phyloP scores from a whole-genome alignment of 2,113 vertebrate genomes.

The Miniopterus natalensis region DNA sequence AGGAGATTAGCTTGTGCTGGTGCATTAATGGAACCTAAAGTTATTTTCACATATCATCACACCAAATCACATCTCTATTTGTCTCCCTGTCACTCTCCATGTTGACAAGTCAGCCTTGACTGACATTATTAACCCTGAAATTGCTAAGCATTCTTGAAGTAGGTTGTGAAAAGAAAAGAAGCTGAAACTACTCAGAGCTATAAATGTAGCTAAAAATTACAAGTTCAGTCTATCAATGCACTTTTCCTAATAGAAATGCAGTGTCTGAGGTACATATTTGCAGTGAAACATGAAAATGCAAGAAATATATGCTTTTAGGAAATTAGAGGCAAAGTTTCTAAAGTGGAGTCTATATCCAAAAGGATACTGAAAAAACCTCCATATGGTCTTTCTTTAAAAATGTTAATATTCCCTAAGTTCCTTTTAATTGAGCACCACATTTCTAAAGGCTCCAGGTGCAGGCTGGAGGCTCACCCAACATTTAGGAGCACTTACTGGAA shows the following conservation, averaged over 20 bases:
- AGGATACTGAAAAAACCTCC: neutral
- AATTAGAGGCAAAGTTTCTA: neutral
- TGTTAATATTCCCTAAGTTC: neutral
- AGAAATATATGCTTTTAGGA: neutral
- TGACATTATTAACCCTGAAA: conserved; percentile 58
- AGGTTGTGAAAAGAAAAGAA: neutral
- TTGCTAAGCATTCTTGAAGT: conserved; percentile 19
- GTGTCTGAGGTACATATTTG: neutral
- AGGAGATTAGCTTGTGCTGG: neutral
- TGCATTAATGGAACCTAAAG: conserved; percentile 27
- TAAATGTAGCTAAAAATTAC: neutral
- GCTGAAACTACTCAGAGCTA: neutral
- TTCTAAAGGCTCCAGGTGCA: neutral
- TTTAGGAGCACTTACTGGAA: neutral
- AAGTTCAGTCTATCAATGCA: neutral
- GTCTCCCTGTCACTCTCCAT: conserved; percentile 34
- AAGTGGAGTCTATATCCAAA: neutral
- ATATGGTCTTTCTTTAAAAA: neutral
- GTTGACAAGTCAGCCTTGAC: conserved; percentile 25
- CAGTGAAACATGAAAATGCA: neutral
- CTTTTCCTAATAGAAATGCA: neutral
- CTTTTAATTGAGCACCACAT: neutral
- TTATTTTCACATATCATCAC: conserved; percentile 59
- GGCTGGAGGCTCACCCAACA: neutral
- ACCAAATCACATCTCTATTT: conserved; percentile 58